phyloP scores from a whole-genome alignment of 2,888 invertebrate genomes.

The Ormyrus thymus region DNA sequence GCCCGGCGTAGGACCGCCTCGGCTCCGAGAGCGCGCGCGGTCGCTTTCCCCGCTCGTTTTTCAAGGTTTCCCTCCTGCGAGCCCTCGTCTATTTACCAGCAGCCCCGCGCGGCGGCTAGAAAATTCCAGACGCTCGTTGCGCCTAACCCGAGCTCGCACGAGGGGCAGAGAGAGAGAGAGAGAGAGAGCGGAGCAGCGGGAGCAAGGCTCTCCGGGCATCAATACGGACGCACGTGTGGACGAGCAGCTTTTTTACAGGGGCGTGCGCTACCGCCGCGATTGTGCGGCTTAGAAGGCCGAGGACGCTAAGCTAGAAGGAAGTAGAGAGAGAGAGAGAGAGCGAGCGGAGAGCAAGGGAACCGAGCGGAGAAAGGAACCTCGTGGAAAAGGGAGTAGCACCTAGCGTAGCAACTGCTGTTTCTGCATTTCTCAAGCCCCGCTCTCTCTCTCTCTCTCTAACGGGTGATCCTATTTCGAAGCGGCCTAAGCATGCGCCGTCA shows the following conservation, averaged over 20 bases:
- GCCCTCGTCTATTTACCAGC: background rate
- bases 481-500: no score
- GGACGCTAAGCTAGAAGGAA: slow-evolving; percentile 23
- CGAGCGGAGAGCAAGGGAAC: background rate
- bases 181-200: no score
- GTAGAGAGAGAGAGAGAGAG: slow-evolving; percentile 2
- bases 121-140: no score
- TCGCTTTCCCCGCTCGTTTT: background rate
- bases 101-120: background rate
- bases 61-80: slow-evolving; percentile 1
- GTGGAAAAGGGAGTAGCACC: slow-evolving; percentile 56
- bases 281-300: slow-evolving; percentile 28
- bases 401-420: slow-evolving; percentile 74
- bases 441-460: slow-evolving; percentile 61
- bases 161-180: no score
- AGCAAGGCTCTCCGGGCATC: no score
- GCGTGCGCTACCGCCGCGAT: slow-evolving; percentile 7
- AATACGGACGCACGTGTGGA: background rate
- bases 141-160: no score
- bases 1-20: no score
- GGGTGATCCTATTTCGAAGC: slow-evolving; percentile 64
- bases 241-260: slow-evolving; percentile 19
- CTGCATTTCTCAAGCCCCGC: slow-evolving; percentile 71
- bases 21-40: background rate
- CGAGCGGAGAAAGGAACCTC: background rate